Evolutionary conservation across 1,140 invertebrate genomes (phyloP), one percentile per base, ranked within the genome.

Genomic region (Drosophila orena): DNA sequence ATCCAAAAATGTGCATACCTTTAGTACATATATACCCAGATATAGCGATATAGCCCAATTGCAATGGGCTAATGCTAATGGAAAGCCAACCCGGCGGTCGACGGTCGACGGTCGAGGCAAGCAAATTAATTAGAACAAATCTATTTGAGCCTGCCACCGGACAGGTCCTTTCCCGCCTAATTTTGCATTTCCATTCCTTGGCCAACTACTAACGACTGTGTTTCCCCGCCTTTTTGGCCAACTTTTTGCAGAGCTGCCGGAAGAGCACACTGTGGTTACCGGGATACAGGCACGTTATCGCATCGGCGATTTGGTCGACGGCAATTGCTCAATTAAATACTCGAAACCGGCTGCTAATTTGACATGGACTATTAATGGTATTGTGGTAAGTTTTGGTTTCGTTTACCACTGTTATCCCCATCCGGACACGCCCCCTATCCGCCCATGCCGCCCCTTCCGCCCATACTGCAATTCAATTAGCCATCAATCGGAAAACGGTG

Each of bases 271-370:
- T 35, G 93, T 93, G 71, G 96, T 97, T 89, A 94, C 93, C 53
- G 96, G 96, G 6, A 92, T 96, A 50, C 95, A 95, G 84, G 93
- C 94, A 43, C 94, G 95, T 78, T 97, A 97, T 92, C 93, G 94
- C 49, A 92, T 95, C 11, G 95, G 95, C 34, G 96, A 97, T 90
- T 94, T 93, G 60, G 92, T 97, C 30, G 94, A 95, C 88, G 95
- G 95, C 43, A 96, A 96, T 91, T 97, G 97, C 91, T 95, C 95
- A 72, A 96, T 96, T 73, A 94, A 93, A 84, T 94, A 95, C 84
- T 97, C 96, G 40, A 94, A 95, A 92, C 97, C 97, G 43, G 95
- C 96, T 37, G 96, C 96, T 59, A 97, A 97, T 93, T 94, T 98
- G 59, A 96, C 96, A 44, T 98, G 97, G 95, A 96, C 95, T 92